Conservation (phyloP, 2,797 vertebrate species). For the Myotis daubentonii region DNA sequence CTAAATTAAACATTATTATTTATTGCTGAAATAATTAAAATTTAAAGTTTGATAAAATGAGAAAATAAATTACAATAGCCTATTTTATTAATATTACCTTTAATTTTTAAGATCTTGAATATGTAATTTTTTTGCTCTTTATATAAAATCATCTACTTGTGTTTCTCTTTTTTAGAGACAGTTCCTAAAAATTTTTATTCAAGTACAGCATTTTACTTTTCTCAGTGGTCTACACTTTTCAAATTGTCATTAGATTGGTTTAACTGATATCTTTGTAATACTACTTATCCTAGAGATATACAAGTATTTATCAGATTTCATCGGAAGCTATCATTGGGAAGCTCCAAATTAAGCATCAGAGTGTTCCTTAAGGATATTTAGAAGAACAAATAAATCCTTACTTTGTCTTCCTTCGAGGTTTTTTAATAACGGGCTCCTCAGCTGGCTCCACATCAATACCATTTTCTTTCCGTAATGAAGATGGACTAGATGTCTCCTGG, state of each 20-base stretch:
- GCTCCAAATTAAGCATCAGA: not conserved
- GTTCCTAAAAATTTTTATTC: conserved; percentile 23
- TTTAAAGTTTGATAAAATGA: conserved; percentile 25
- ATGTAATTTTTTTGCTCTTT: conserved; percentile 37
- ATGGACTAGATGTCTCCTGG: conserved; percentile 74
- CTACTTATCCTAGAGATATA: not conserved
- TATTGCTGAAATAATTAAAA: conserved; percentile 32
- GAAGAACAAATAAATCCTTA: conserved; percentile 80
- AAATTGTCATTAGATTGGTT: conserved; percentile 22
- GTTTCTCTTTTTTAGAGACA: not conserved
- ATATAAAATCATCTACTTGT: conserved; percentile 12
- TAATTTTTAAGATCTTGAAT: conserved; percentile 12
- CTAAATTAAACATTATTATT: conserved; percentile 21
- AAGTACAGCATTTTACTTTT: not conserved
- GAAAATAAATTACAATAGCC: not conserved
- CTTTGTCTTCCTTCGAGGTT: conserved; percentile 91
- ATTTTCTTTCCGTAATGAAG: conserved; percentile 89
- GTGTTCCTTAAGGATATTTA: not conserved
- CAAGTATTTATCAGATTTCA: not conserved
- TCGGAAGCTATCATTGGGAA: not conserved
- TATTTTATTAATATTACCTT: conserved; percentile 30
- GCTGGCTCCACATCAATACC: conserved; percentile 85
- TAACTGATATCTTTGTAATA: conserved; percentile 27
- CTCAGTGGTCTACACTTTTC: conserved; percentile 15
- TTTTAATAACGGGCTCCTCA: conserved; percentile 89